A percentile compares a stretch with the other conserved stretches of the same genome.
phyloP scores from a whole-genome alignment of 2,113 vertebrate species.

The Microtus richardsoni region DNA sequence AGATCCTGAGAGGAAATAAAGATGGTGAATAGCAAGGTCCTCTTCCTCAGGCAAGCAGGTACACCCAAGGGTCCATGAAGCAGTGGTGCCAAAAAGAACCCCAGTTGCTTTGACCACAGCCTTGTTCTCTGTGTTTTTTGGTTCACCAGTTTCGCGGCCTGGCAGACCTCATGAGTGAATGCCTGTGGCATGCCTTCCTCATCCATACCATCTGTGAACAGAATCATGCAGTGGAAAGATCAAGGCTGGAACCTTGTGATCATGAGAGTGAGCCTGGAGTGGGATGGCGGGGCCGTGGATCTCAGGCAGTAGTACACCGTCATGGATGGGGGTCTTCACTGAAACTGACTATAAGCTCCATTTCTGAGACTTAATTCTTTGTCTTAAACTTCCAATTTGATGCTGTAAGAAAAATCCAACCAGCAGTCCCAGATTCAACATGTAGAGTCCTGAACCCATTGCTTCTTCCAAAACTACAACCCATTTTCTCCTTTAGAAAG shows the following conservation, averaged over 20 bases:
- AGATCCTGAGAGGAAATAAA: neutral
- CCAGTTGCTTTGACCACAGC: neutral
- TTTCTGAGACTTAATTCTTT: neutral
- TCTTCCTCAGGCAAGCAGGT: neutral
- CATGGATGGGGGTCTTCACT: neutral
- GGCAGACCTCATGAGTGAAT: neutral
- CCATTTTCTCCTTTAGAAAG: too few relatives aligned
- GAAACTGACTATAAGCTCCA: neutral
- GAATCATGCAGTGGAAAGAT: neutral
- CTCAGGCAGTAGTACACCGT: neutral
- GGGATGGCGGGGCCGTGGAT: rapidly evolving
- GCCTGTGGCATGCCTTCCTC: neutral
- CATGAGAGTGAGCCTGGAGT: too few relatives aligned
- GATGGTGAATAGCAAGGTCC: neutral
- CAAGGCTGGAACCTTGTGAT: neutral
- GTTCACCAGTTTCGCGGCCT: neutral
- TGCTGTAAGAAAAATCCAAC: neutral
- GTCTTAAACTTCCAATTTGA: neutral
- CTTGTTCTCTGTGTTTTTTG: neutral
- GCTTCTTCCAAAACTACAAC: neutral
- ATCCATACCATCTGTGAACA: neutral
- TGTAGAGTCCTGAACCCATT: neutral
- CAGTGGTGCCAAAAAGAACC: neutral
- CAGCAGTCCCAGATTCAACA: neutral
- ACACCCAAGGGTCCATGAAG: too few relatives aligned